phyloP scores from a whole-genome alignment of 2,113 vertebrate genomes.

The Esox niger region DNA sequence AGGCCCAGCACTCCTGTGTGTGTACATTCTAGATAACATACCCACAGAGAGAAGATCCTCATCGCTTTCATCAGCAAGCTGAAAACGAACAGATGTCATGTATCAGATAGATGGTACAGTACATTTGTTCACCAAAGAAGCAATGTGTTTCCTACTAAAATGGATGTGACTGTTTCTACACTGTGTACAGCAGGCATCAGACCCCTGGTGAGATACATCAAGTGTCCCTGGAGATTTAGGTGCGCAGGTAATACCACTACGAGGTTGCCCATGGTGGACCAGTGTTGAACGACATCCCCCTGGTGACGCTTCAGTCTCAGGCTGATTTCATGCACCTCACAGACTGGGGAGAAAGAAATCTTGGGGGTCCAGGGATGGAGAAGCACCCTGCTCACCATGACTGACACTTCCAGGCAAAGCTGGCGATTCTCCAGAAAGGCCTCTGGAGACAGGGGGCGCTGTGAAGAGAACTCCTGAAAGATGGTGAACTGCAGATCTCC shows the following conservation, averaged over 20 bases:
- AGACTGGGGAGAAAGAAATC: background rate
- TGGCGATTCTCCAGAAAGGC: background rate
- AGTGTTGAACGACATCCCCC: background rate
- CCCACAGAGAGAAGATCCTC: background rate
- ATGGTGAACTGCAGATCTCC: background rate
- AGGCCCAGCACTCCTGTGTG: background rate
- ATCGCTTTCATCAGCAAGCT: background rate
- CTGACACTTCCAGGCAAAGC: conserved; percentile 2
- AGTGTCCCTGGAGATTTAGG: no score
- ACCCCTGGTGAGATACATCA: no score
- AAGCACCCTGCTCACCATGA: background rate
- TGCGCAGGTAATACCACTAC: background rate
- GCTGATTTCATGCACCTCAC: background rate
- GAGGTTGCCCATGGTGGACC: background rate
- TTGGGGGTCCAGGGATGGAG: background rate
- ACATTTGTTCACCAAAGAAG: background rate
- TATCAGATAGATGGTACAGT: background rate
- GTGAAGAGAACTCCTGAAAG: background rate
- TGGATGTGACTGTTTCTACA: background rate
- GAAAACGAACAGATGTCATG: background rate
- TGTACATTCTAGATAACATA: background rate
- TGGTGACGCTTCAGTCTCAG: background rate
- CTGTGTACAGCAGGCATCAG: background rate
- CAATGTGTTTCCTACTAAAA: background rate
- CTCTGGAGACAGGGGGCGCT: background rate